These are phyloP conservation scores for Drosophila villosipedis DNA, from an alignment of 2,888 invertebrate genomes.

Conservation along the genomic window DNA sequence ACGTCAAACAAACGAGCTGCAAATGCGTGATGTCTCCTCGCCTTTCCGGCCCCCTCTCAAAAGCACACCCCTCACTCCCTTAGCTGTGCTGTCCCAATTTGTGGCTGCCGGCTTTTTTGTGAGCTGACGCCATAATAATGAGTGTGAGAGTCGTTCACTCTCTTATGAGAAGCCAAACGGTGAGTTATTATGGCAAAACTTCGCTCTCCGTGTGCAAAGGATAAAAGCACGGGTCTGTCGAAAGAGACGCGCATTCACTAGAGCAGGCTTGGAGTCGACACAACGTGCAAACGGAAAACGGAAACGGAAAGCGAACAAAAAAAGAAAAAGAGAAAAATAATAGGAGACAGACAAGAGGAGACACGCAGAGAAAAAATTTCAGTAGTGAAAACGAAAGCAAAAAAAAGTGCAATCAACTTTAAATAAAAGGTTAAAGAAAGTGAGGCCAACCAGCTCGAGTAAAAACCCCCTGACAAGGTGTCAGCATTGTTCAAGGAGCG, in stretches of 20 bases:
- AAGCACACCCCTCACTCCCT: not conserved
- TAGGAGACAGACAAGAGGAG: not conserved
- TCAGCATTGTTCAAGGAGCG: slow-evolving; percentile 10
- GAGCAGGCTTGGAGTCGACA: slow-evolving; percentile 61
- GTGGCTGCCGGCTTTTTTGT: slow-evolving; percentile 20
- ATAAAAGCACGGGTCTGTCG: slow-evolving; percentile 56
- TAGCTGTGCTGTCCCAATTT: slow-evolving; percentile 22
- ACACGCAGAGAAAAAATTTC: slow-evolving; percentile 35
- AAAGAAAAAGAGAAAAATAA: slow-evolving; percentile 20
- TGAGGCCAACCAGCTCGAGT: slow-evolving; percentile 1
- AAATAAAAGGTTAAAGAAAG: slow-evolving; percentile 27
- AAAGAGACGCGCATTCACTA: slow-evolving; percentile 62
- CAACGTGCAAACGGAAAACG: slow-evolving; percentile 39
- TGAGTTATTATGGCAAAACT: slow-evolving; percentile 39
- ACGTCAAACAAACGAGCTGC: slow-evolving; percentile 60
- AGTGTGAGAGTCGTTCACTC: not conserved
- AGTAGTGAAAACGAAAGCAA: slow-evolving; percentile 72
- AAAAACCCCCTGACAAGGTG: not conserved
- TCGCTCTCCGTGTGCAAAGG: slow-evolving; percentile 34
- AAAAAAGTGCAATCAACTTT: slow-evolving; percentile 12
- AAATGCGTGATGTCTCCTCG: slow-evolving; percentile 47
- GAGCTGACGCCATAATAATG: slow-evolving; percentile 35
- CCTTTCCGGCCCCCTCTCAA: not conserved
- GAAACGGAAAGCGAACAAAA: slow-evolving; percentile 7
- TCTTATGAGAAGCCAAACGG: not conserved